phyloP scores from a whole-genome alignment of 1,140 invertebrate species.

The Sesamia nonagrioides region DNA sequence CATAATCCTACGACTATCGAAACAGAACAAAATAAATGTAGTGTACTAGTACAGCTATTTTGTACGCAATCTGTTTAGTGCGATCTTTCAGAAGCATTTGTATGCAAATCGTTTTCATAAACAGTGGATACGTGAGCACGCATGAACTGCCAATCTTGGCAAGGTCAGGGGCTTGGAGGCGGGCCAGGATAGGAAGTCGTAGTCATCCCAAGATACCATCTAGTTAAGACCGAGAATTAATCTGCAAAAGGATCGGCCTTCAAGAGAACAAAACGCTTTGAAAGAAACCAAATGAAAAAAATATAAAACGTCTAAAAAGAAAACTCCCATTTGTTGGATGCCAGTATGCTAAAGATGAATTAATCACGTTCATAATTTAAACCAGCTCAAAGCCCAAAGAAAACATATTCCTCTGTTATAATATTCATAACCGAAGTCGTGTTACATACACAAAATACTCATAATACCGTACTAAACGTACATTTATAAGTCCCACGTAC shows the following conservation, averaged over 20 bases:
- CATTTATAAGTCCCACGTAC: conserved; percentile 27
- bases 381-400: conserved; percentile 22
- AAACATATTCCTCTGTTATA: conserved; percentile 38
- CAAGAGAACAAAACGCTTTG: conserved; percentile 29
- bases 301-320: conserved; percentile 24
- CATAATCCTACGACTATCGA: conserved; percentile 9
- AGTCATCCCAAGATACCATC: conserved; percentile 45
- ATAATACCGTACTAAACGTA: conserved; percentile 35
- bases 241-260: conserved; percentile 45
- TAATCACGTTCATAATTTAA: conserved; percentile 50
- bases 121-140: conserved; percentile 62
- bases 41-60: conserved; percentile 37
- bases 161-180: conserved; percentile 69
- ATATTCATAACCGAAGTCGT: conserved; percentile 46
- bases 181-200: conserved; percentile 60
- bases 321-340: conserved; percentile 5
- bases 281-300: conserved; percentile 6
- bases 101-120: conserved; percentile 73
- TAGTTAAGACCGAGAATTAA: conserved; percentile 38
- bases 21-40: conserved; percentile 39
- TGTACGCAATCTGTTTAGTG: conserved; percentile 56
- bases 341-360: conserved; percentile 43
- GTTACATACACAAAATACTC: conserved; percentile 38
- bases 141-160: conserved; percentile 65
- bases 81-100: conserved; percentile 60